Conservation (phyloP, 2,888 invertebrate species). For the Heterodera filipjevi region DNA sequence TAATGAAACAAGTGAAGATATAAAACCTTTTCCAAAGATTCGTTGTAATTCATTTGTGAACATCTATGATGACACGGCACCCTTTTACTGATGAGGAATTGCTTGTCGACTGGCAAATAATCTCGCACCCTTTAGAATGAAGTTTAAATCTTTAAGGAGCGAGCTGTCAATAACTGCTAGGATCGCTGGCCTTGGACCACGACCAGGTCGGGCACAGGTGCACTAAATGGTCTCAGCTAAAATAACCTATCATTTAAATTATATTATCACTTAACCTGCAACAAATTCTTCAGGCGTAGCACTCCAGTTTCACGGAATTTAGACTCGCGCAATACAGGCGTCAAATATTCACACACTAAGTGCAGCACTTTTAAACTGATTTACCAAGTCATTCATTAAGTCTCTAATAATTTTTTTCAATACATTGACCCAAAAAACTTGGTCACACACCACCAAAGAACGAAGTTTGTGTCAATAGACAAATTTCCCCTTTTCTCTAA, state of each 20-base stretch:
- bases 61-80: constrained; percentile 94
- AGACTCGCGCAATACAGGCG: constrained; percentile 85
- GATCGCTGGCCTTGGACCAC: constrained; percentile 82
- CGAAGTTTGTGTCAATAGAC: too few relatives aligned
- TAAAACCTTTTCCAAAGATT: constrained; percentile 88
- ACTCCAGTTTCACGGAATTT: constrained; percentile 82
- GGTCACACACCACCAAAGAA: too few relatives aligned
- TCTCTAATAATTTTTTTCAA: too few relatives aligned
- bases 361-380: constrained; percentile 91
- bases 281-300: constrained; percentile 98
- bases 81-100: constrained; percentile 93
- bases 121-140: constrained; percentile 44
- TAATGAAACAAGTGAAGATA: too few relatives aligned
- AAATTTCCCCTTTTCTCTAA: too few relatives aligned
- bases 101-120: constrained; percentile 89
- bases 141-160: not conserved
- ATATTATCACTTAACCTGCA: constrained; percentile 78
- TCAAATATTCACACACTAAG: constrained; percentile 89
- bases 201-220: constrained; percentile 99
- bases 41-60: constrained; percentile 88
- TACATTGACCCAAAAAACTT: too few relatives aligned
- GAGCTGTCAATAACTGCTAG: constrained; percentile 68
- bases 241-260: not conserved
- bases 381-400: constrained; percentile 84
- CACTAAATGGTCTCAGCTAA: constrained; percentile 76